Evolutionary conservation across 2,113 vertebrate genomes (phyloP).

Genomic region (Sylvia atricapilla): DNA sequence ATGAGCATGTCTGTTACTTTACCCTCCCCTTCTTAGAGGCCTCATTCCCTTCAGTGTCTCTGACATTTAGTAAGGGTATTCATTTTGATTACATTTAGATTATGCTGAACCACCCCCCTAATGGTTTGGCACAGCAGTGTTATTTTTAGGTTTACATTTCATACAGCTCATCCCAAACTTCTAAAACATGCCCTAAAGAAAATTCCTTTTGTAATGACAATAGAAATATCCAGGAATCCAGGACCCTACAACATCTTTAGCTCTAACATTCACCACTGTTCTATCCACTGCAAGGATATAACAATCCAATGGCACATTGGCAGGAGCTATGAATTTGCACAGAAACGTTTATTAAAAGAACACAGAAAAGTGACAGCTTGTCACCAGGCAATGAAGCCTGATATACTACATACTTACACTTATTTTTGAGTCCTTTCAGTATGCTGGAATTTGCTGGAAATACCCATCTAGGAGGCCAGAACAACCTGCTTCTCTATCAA

Average conservation of each 20-base stretch:
- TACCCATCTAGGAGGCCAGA: neutral
- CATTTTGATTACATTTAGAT: slow-evolving; percentile 7
- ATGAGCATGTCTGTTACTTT: neutral
- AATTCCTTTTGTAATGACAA: neutral
- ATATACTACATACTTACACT: neutral
- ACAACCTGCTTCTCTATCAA: neutral
- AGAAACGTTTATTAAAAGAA: neutral
- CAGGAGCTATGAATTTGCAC: neutral
- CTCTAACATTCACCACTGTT: neutral
- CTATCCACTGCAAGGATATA: neutral
- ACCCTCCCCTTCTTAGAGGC: neutral
- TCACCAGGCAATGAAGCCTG: neutral
- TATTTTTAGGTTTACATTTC: slow-evolving; percentile 44
- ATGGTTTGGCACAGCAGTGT: neutral
- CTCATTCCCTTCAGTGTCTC: neutral
- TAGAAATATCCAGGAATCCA: neutral
- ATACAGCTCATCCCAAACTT: neutral
- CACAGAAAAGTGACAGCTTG: neutral
- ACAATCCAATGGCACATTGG: neutral
- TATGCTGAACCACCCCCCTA: neutral
- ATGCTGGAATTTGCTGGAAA: neutral
- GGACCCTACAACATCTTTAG: neutral
- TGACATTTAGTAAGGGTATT: neutral
- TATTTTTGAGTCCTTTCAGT: neutral
- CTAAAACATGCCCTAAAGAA: slow-evolving; percentile 5